Evolutionary conservation across 1,140 invertebrate species (phyloP).

Genomic region (Cotesia typhae): DNA sequence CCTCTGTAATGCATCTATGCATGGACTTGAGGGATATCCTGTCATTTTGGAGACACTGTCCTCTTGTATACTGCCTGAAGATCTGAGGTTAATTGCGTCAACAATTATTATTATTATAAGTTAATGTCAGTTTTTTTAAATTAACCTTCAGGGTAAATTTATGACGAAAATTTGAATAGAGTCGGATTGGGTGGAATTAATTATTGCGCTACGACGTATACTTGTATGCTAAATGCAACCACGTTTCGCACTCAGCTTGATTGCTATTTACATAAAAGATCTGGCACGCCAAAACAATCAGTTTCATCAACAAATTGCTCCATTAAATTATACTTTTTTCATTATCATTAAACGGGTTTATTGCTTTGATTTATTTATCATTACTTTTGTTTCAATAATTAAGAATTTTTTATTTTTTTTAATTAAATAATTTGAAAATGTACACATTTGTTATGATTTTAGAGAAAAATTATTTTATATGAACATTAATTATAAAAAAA

Average conservation of each 20-base stretch:
- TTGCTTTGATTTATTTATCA: not conserved
- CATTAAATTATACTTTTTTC: constrained; percentile 2
- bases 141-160: not conserved
- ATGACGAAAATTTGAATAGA: not conserved
- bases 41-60: constrained; percentile 4
- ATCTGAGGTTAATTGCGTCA: not conserved
- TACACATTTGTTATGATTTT: no score
- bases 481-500: no score
- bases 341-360: not conserved
- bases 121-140: not conserved
- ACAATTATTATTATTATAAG: no score
- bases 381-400: not conserved
- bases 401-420: no score
- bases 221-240: constrained; percentile 39
- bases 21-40: constrained; percentile 40
- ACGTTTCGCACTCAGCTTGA: constrained; percentile 51
- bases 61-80: not conserved
- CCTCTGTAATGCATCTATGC: constrained; percentile 57
- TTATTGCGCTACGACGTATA: not conserved
- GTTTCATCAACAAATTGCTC: constrained; percentile 22
- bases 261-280: constrained; percentile 52
- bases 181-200: constrained; percentile 1
- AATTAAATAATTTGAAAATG: no score
- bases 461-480: no score
- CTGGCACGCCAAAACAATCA: constrained; percentile 45